A percentile compares a stretch with the other conserved stretches of the same genome.
Conservation (phyloP, 2,888 invertebrate genomes). For the Nomada fabriciana region DNA sequence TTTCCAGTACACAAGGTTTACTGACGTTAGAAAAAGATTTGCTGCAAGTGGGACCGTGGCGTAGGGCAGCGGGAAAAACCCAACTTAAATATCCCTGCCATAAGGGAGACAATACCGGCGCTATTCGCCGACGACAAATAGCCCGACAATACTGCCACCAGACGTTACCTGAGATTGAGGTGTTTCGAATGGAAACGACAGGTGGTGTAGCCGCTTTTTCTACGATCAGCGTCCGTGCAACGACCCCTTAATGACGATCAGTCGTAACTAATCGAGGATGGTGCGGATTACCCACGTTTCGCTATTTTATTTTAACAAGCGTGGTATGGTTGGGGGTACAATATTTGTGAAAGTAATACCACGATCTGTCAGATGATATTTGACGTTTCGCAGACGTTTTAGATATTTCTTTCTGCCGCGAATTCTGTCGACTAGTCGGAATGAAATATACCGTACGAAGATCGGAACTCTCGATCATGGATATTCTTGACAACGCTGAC, state of each 20-base stretch:
- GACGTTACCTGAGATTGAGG: slow-evolving; percentile 71
- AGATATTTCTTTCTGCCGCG: too few species aligned
- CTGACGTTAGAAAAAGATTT: slow-evolving; percentile 15
- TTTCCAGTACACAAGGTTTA: neutral
- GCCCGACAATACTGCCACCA: slow-evolving; percentile 74
- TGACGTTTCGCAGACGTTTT: too few species aligned
- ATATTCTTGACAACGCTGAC: too few species aligned
- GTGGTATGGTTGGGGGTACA: too few species aligned
- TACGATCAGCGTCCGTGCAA: slow-evolving; percentile 30
- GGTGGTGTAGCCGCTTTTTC: slow-evolving; percentile 61
- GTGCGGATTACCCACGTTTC: slow-evolving; percentile 59
- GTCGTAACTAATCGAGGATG: slow-evolving; percentile 61
- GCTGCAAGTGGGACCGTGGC: neutral
- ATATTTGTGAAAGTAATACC: too few species aligned
- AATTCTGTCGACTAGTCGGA: too few species aligned
- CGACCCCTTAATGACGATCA: slow-evolving; percentile 60
- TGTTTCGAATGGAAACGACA: slow-evolving; percentile 63
- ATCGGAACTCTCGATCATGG: too few species aligned
- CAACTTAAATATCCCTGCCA: slow-evolving; percentile 36
- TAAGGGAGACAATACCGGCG: slow-evolving; percentile 54
- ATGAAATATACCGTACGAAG: too few species aligned
- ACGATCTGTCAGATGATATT: neutral
- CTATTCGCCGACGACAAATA: slow-evolving; percentile 66
- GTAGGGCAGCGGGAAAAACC: slow-evolving; percentile 58
- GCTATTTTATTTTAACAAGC: slow-evolving; percentile 27